phyloP scores from a whole-genome alignment of 2,888 invertebrate species.

The Harpalus rubripes region DNA sequence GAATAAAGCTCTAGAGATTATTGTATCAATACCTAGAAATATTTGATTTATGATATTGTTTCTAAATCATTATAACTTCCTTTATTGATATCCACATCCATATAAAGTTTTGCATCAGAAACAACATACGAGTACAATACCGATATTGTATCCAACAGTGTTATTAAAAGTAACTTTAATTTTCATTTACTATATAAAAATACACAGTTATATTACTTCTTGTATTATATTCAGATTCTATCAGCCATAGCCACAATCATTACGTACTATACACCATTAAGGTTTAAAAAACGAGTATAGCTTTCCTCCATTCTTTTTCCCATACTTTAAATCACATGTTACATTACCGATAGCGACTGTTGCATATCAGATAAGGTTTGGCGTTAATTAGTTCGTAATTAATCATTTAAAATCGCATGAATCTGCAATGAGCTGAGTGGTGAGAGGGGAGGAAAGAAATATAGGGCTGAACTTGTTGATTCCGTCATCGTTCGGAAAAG shows the following conservation, averaged over 20 bases:
- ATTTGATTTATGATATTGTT: too few relatives aligned
- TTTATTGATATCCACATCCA: too few relatives aligned
- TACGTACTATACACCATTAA: background rate
- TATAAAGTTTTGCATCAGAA: too few relatives aligned
- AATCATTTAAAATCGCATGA: slow-evolving; percentile 50
- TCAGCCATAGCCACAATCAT: background rate
- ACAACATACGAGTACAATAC: too few relatives aligned
- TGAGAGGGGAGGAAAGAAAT: background rate
- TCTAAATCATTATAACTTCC: too few relatives aligned
- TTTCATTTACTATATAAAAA: background rate
- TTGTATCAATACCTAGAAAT: too few relatives aligned
- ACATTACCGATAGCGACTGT: slow-evolving; percentile 19
- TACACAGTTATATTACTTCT: background rate
- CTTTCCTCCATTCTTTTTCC: background rate
- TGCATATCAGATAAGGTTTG: slow-evolving; percentile 34
- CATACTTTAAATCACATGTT: slow-evolving; percentile 9
- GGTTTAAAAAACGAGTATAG: background rate
- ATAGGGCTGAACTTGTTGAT: slow-evolving; percentile 29
- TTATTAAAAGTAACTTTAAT: slow-evolving; percentile 4
- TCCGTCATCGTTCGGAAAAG: slow-evolving; percentile 34
- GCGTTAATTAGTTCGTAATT: slow-evolving; percentile 42
- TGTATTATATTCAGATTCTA: background rate
- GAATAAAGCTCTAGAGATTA: too few relatives aligned
- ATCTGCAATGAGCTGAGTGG: slow-evolving; percentile 8
- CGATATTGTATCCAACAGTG: background rate